Conservation (phyloP, 2,113 vertebrate species). For the Grus americana region DNA sequence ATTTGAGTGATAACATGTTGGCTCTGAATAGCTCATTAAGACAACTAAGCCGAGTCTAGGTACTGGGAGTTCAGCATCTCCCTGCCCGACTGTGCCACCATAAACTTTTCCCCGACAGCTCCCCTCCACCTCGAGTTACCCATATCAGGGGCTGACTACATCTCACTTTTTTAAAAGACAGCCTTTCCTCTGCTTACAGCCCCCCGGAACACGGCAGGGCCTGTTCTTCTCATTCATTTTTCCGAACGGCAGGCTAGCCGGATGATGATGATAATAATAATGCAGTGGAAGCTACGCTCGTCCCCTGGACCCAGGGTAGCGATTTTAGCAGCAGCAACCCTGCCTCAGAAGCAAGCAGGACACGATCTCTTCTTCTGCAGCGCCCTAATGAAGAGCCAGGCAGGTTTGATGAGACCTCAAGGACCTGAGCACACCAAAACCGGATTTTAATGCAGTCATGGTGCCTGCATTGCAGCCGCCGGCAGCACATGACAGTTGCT, state of each 20-base stretch:
- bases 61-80: not conserved
- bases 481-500: not conserved
- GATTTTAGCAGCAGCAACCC: not conserved
- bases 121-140: not conserved
- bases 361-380: not conserved
- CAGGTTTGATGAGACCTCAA: not conserved
- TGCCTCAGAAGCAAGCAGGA: not conserved
- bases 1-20: not conserved
- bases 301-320: not conserved
- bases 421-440: not conserved
- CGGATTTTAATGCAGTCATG: not conserved
- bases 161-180: not conserved
- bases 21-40: not conserved
- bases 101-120: not conserved
- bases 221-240: not conserved
- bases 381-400: not conserved
- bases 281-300: fast-evolving
- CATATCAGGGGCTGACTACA: not conserved
- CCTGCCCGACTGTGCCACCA: not conserved
- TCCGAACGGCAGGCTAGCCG: not conserved
- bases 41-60: not conserved
- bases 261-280: not conserved
- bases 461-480: not conserved
- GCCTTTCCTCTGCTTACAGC: not conserved
- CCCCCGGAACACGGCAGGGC: not conserved